These are phyloP conservation scores for Thaumatotibia leucotreta DNA, from an alignment of 1,140 invertebrate genomes.

Conservation along the genomic window DNA sequence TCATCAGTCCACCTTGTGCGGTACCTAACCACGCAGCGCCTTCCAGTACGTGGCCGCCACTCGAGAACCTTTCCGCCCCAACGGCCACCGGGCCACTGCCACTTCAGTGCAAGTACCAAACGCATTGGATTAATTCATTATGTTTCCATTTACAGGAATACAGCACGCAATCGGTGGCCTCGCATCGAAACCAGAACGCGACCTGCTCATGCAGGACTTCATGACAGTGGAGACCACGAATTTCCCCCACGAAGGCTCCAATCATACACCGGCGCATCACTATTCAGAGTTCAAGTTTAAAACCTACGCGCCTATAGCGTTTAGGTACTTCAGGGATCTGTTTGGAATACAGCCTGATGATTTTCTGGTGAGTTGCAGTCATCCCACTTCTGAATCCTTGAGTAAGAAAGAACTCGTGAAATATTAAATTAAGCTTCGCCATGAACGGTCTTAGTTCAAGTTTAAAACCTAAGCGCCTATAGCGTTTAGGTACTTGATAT, in stretches of 20 bases:
- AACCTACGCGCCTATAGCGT: constrained; percentile 99
- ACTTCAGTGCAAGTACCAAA: too few species aligned
- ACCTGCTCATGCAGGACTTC: constrained; percentile 99
- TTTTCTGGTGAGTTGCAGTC: constrained; percentile 96
- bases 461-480: neutral
- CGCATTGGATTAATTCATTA: too few species aligned
- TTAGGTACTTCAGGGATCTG: constrained; percentile 98
- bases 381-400: neutral
- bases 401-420: too few species aligned
- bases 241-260: constrained; percentile 94
- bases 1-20: too few species aligned
- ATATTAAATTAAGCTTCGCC: too few species aligned
- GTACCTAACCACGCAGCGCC: too few species aligned
- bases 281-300: constrained; percentile 97
- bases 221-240: constrained; percentile 98
- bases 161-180: constrained; percentile 96
- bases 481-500: too few species aligned
- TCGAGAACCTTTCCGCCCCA: too few species aligned
- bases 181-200: constrained; percentile 97
- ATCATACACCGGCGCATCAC: constrained; percentile 92
- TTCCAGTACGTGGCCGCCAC: too few species aligned
- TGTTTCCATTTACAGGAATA: constrained; percentile 83
- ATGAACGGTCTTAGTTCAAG: neutral
- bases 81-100: too few species aligned
- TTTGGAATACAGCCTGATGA: constrained; percentile 99